phyloP scores from a whole-genome alignment of 2,113 vertebrate species.

The Gracilinanus agilis region DNA sequence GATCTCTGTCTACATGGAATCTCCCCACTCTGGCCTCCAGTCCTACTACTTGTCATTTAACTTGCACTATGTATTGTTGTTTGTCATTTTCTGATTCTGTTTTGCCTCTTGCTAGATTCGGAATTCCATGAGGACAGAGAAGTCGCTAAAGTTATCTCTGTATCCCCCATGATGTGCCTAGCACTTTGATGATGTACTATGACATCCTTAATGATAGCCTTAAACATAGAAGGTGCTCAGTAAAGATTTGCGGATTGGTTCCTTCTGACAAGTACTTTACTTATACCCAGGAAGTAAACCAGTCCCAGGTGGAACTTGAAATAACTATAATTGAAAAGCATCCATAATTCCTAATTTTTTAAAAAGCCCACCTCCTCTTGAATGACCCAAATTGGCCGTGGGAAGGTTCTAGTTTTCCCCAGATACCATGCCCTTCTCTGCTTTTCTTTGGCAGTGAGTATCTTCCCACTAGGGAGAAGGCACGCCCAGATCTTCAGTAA shows the following conservation, averaged over 20 bases:
- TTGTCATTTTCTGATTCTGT: not conserved
- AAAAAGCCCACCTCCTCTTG: conserved; percentile 22
- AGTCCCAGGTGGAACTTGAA: not conserved
- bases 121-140: not conserved
- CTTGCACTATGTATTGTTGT: not conserved
- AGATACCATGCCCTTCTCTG: conserved; percentile 33
- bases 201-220: not conserved
- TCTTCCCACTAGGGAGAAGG: conserved; percentile 69
- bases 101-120: not conserved
- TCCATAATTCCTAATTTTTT: conserved; percentile 16
- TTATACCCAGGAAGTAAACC: conserved; percentile 27
- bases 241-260: not conserved
- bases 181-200: not conserved
- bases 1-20: not conserved
- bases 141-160: not conserved
- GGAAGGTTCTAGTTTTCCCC: not conserved
- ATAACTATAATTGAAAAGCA: conserved; percentile 29
- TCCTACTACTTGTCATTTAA: not conserved
- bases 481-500: conserved; percentile 66
- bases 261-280: not conserved
- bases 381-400: conserved; percentile 39
- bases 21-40: not conserved
- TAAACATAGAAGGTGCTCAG: not conserved
- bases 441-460: not conserved
- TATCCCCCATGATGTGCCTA: not conserved